A percentile compares a stretch with the other conserved stretches of the same genome.
Evolutionary conservation across 2,888 invertebrate species (phyloP).

Genomic region (Hylaea fasciaria): DNA sequence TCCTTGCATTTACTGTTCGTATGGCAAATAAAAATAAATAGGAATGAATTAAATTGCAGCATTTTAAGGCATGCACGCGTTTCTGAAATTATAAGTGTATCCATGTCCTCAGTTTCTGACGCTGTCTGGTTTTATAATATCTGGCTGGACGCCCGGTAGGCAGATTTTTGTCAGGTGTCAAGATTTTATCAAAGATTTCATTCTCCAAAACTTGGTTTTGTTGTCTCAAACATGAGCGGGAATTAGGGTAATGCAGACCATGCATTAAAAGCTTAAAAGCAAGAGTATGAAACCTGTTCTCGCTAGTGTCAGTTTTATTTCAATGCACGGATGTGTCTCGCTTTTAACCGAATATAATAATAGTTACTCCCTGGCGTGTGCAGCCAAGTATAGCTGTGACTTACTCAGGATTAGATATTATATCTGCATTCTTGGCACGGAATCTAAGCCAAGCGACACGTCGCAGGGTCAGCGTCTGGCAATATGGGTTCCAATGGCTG

Average conservation of each 20-base stretch:
- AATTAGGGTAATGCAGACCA: too few relatives aligned
- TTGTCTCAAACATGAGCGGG: too few relatives aligned
- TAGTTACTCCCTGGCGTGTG: conserved; percentile 9
- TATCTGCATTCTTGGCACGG: conserved; percentile 35
- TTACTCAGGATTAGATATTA: conserved; percentile 33
- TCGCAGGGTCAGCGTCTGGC: conserved; percentile 16
- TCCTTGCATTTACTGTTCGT: conserved; percentile 35
- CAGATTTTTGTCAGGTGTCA: background rate
- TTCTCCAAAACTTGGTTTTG: too few relatives aligned
- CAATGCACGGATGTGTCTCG: background rate
- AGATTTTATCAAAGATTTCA: too few relatives aligned
- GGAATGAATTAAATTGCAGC: conserved; percentile 8
- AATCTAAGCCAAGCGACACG: conserved; percentile 30
- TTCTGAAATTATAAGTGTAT: background rate
- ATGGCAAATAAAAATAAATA: conserved; percentile 25
- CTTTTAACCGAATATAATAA: conserved; percentile 9
- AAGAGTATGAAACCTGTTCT: too few relatives aligned
- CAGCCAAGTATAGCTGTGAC: conserved; percentile 27
- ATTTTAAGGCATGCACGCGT: background rate
- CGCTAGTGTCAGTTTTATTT: background rate
- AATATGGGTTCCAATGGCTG: conserved; percentile 6
- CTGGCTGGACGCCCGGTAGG: background rate
- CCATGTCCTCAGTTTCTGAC: background rate
- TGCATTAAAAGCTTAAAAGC: too few relatives aligned
- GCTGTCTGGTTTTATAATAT: background rate